Evolutionary conservation across 2,888 invertebrate species (phyloP).

Genomic region (Nemotelus nigrinus): DNA sequence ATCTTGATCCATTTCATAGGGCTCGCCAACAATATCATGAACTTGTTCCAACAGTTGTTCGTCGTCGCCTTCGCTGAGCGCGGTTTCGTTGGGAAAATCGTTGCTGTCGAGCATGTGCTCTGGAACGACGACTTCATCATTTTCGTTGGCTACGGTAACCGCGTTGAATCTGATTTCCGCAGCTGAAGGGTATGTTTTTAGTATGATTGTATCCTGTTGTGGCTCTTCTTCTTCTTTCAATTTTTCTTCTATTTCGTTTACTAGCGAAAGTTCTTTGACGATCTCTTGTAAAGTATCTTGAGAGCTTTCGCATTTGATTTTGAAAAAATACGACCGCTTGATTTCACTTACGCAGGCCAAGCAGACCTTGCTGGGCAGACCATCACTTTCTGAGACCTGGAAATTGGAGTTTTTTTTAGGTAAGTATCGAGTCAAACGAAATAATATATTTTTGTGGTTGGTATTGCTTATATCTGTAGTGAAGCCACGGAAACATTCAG

Average conservation of each 20-base stretch:
- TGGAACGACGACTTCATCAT: background rate
- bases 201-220: background rate
- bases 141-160: background rate
- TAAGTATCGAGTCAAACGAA: background rate
- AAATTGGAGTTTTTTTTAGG: background rate
- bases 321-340: slow-evolving; percentile 62
- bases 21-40: background rate
- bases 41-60: background rate
- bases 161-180: background rate
- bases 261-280: slow-evolving; percentile 49
- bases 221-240: background rate
- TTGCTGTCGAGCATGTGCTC: slow-evolving; percentile 45
- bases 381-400: slow-evolving; percentile 55
- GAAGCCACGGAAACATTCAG: too few species aligned
- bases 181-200: background rate
- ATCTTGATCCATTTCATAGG: slow-evolving; percentile 46
- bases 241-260: background rate
- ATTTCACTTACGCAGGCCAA: slow-evolving; percentile 62
- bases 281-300: slow-evolving; percentile 61
- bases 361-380: slow-evolving; percentile 62
- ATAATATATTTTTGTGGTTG: too few species aligned
- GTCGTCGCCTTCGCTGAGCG: slow-evolving; percentile 15
- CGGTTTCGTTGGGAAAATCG: slow-evolving; percentile 32
- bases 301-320: slow-evolving; percentile 63
- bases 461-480: too few species aligned